These are phyloP conservation scores for Trissolcus basalis DNA, from an alignment of 1,140 invertebrate genomes.

Conservation along the genomic window DNA sequence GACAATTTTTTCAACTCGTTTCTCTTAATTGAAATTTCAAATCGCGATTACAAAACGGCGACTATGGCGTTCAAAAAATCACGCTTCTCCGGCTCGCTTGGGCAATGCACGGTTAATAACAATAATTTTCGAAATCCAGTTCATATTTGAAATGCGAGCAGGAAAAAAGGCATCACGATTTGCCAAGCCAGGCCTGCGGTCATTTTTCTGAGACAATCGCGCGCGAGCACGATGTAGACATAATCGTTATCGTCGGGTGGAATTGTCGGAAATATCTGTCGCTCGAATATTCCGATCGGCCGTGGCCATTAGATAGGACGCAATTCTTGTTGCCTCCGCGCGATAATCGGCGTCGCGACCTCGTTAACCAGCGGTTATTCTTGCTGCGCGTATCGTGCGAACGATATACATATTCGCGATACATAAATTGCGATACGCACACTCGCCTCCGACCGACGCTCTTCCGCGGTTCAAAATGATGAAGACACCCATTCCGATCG, in stretches of 20 bases:
- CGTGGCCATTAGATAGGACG: conserved; percentile 60
- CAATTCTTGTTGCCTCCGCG: conserved; percentile 58
- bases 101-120: conserved; percentile 4
- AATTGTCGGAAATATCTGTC: conserved; percentile 63
- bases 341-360: conserved; percentile 58
- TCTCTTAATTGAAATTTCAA: conserved; percentile 35
- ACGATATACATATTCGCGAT: conserved; percentile 20
- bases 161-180: conserved; percentile 35
- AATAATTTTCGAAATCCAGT: conserved; percentile 38
- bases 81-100: too few species aligned
- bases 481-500: conserved; percentile 32
- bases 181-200: conserved; percentile 29
- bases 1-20: too few species aligned
- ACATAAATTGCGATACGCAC: conserved; percentile 50
- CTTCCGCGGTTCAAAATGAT: conserved; percentile 36
- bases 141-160: conserved; percentile 24
- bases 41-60: conserved; percentile 6
- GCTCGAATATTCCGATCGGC: conserved; percentile 69
- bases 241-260: conserved; percentile 61
- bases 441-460: background rate
- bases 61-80: background rate
- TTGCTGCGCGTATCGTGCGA: conserved; percentile 36
- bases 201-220: conserved; percentile 50
- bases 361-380: conserved; percentile 60
- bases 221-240: conserved; percentile 55